Conservation (phyloP, 2,113 vertebrate species). For the Pholis gunnellus region DNA sequence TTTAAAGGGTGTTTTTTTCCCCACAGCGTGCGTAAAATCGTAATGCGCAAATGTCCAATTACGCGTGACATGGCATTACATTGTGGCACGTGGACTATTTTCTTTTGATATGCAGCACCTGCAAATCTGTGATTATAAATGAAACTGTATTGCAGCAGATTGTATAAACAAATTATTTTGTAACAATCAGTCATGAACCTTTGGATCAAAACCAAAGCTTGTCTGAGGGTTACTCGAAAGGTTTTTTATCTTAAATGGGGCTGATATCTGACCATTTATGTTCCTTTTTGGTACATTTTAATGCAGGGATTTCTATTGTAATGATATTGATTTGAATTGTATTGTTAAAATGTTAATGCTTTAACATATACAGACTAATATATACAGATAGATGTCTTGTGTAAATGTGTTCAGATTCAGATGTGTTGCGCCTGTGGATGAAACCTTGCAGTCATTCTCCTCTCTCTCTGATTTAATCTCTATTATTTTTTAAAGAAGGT, state of each 20-base stretch:
- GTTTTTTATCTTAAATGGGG: background rate
- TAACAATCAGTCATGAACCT: background rate
- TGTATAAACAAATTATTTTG: background rate
- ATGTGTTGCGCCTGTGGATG: background rate
- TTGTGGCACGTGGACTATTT: background rate
- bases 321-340: background rate
- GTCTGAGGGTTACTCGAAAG: background rate
- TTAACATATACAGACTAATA: background rate
- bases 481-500: background rate
- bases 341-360: background rate
- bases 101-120: background rate
- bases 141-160: background rate
- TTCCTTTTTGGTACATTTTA: background rate
- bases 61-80: rapidly evolving
- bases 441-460: background rate
- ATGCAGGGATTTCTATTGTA: background rate
- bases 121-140: background rate
- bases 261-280: background rate
- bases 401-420: background rate
- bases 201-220: background rate
- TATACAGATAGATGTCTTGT: background rate
- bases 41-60: background rate
- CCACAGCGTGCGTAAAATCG: background rate
- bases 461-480: background rate
- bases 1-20: background rate